Evolutionary conservation across 1,140 invertebrate genomes (phyloP).

Genomic region (Caenorhabditis brenneri): DNA sequence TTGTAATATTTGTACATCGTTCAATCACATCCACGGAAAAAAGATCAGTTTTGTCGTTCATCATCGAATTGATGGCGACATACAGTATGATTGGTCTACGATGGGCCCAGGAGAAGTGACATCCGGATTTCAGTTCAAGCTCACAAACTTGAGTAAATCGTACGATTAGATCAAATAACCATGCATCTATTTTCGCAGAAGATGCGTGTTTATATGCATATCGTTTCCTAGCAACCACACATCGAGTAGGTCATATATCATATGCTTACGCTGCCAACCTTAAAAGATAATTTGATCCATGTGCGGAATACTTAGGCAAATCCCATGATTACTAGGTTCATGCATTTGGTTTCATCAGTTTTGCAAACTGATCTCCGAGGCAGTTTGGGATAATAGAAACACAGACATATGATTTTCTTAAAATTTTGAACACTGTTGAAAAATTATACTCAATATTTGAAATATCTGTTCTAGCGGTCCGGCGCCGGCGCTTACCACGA

Average conservation of each 20-base stretch:
- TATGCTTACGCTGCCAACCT: background rate
- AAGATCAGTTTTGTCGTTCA: background rate
- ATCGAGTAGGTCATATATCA: background rate
- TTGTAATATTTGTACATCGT: conserved; percentile 7
- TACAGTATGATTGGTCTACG: background rate
- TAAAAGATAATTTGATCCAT: background rate
- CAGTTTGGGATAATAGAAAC: background rate
- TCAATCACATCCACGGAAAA: background rate
- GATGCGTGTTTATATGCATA: background rate
- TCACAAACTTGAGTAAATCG: background rate
- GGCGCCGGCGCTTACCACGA: background rate
- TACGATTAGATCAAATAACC: too few relatives aligned
- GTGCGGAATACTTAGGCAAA: background rate
- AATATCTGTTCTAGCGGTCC: too few relatives aligned
- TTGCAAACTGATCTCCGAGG: background rate
- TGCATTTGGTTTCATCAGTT: background rate
- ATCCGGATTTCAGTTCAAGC: background rate
- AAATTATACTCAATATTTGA: too few relatives aligned
- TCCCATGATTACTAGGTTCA: background rate
- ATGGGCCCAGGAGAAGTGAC: background rate
- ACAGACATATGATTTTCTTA: too few relatives aligned
- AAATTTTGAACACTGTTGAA: too few relatives aligned
- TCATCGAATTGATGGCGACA: background rate
- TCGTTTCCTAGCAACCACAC: conserved; percentile 3
- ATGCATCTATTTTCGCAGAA: background rate